Evolutionary conservation across 2,113 vertebrate species (phyloP).

Genomic region (Chrysemys picta): DNA sequence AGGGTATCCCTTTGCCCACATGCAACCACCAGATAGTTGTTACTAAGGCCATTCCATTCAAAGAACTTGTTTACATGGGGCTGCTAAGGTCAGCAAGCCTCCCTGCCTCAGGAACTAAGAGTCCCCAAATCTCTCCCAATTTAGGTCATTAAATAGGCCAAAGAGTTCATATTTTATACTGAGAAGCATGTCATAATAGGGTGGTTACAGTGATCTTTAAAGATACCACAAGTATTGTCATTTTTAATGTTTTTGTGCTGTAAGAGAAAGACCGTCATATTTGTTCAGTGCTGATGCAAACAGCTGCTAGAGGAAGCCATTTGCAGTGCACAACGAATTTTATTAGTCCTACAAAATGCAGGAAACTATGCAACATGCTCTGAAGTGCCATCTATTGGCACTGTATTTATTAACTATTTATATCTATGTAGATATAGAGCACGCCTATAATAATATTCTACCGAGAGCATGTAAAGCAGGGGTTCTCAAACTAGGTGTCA

Average conservation of each 20-base stretch:
- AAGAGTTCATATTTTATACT: neutral
- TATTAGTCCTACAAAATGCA: neutral
- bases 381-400: neutral
- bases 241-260: neutral
- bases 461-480: no score
- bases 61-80: neutral
- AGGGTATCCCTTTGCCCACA: neutral
- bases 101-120: neutral
- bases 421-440: fast-evolving
- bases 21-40: neutral
- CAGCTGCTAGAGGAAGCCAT: neutral
- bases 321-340: neutral
- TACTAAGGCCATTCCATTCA: neutral
- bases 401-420: neutral
- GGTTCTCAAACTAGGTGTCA: no score
- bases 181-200: neutral
- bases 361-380: neutral
- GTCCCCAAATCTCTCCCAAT: neutral
- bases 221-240: neutral
- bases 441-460: neutral
- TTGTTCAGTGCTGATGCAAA: neutral
- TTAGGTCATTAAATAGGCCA: neutral
- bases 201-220: conserved; percentile 1
- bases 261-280: neutral
- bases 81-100: neutral